A percentile compares a stretch with the other conserved stretches of the same genome.
Evolutionary conservation across 2,888 invertebrate species (phyloP).

Genomic region (Nasonovia ribisnigri): DNA sequence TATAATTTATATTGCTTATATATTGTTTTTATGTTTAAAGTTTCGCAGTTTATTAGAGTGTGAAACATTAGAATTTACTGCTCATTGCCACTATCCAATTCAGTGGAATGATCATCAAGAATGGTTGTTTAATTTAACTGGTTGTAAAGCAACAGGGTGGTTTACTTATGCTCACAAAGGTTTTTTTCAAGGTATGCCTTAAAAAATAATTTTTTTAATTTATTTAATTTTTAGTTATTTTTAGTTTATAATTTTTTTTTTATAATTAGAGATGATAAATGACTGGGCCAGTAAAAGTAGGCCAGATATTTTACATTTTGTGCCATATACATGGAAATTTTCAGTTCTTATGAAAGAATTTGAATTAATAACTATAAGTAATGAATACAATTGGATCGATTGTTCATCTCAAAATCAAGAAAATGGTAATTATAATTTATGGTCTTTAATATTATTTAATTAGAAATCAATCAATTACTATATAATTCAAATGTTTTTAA

Average conservation of each 20-base stretch:
- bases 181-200: slow-evolving; percentile 83
- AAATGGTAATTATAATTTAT: slow-evolving; percentile 75
- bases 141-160: slow-evolving; percentile 93
- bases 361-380: slow-evolving; percentile 91
- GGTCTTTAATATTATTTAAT: background rate
- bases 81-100: slow-evolving; percentile 86
- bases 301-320: slow-evolving; percentile 93
- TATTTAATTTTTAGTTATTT: background rate
- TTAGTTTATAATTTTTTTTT: slow-evolving; percentile 30
- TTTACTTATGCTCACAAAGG: slow-evolving; percentile 95
- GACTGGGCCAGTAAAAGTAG: slow-evolving; percentile 96
- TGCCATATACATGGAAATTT: slow-evolving; percentile 97
- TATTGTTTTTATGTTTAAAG: slow-evolving; percentile 68
- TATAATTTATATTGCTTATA: background rate
- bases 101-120: slow-evolving; percentile 97
- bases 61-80: slow-evolving; percentile 93
- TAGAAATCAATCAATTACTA: background rate
- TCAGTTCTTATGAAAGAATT: slow-evolving; percentile 92
- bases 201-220: background rate
- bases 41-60: slow-evolving; percentile 93
- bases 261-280: slow-evolving; percentile 83
- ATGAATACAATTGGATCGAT: slow-evolving; percentile 99
- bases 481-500: slow-evolving; percentile 32
- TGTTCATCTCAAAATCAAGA: slow-evolving; percentile 96
- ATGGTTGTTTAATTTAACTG: slow-evolving; percentile 92